Evolutionary conservation across 2,797 vertebrate species (phyloP).

Genomic region (Acanthurus leucopareius): DNA sequence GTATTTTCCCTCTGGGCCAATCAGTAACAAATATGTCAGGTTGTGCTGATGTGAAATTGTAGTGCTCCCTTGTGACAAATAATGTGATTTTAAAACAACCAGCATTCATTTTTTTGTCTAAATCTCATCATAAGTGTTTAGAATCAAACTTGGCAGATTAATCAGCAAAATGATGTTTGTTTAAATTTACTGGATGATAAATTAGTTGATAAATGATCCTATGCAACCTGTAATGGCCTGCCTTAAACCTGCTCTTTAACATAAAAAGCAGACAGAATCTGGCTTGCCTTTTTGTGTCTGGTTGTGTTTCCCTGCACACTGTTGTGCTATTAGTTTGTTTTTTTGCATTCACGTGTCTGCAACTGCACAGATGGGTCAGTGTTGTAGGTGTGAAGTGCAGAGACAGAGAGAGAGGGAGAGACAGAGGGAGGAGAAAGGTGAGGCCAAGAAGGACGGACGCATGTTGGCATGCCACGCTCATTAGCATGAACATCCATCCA

Average conservation of each 20-base stretch:
- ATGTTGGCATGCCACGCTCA: slow-evolving; percentile 37
- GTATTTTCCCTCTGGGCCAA: slow-evolving; percentile 68
- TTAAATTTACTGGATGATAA: slow-evolving; percentile 1
- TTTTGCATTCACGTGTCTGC: neutral
- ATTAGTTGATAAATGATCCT: neutral
- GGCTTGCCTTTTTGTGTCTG: neutral
- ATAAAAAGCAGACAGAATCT: neutral
- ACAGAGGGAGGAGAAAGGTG: slow-evolving; percentile 37
- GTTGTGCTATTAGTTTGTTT: neutral
- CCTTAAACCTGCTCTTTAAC: neutral
- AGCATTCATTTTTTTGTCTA: slow-evolving; percentile 35
- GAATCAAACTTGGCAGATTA: slow-evolving; percentile 25
- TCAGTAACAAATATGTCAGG: slow-evolving; percentile 71
- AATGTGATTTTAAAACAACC: slow-evolving; percentile 31
- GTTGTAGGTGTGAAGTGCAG: slow-evolving; percentile 62
- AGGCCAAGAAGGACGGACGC: slow-evolving; percentile 32
- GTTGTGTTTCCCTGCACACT: neutral
- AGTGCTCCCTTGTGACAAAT: slow-evolving; percentile 55
- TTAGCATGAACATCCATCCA: slow-evolving; percentile 55
- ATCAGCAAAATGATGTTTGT: slow-evolving; percentile 30
- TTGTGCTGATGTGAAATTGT: slow-evolving; percentile 60
- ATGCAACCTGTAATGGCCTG: neutral
- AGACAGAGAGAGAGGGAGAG: slow-evolving; percentile 18
- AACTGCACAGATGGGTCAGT: slow-evolving; percentile 52
- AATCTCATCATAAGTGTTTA: slow-evolving; percentile 34